Conservation (phyloP, 2,113 vertebrate genomes). For the Ancistrus triradiatus region DNA sequence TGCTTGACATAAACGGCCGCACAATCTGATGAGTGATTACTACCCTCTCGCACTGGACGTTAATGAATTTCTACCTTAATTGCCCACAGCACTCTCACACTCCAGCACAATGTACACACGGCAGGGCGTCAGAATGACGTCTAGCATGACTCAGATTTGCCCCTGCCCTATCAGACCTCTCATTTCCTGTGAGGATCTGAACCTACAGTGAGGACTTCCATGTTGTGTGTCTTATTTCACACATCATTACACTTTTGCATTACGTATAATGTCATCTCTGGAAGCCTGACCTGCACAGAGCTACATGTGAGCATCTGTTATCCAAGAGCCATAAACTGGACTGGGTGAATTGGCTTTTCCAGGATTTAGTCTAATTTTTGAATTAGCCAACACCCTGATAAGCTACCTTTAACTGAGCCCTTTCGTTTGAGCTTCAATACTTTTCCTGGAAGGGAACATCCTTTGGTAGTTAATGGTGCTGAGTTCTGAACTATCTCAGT, state of each 20-base stretch:
- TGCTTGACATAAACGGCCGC: background rate
- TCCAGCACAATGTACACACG: slow-evolving; percentile 11
- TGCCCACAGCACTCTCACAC: background rate
- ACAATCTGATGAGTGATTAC: background rate
- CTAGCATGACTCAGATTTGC: slow-evolving; percentile 25
- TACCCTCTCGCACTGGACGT: background rate
- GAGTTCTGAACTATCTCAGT: slow-evolving; percentile 1
- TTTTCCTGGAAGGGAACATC: background rate
- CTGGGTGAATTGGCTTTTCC: too few species aligned
- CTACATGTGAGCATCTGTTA: too few species aligned
- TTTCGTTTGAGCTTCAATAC: background rate
- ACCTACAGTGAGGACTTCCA: slow-evolving; percentile 12
- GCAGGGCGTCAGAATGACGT: slow-evolving; percentile 27
- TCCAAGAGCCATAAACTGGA: too few species aligned
- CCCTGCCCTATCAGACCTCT: slow-evolving; percentile 1
- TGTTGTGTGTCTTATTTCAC: slow-evolving; percentile 37
- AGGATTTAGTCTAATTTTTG: too few species aligned
- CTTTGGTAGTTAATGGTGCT: background rate
- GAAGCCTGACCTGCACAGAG: too few species aligned
- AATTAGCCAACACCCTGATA: too few species aligned
- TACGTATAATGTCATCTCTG: too few species aligned
- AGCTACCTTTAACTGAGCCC: too few species aligned
- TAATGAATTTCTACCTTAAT: slow-evolving; percentile 15
- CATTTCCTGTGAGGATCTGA: slow-evolving; percentile 27
- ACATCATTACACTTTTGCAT: slow-evolving; percentile 36